Evolutionary conservation across 2,888 invertebrate species (phyloP).

Genomic region (Ceramica pisi): DNA sequence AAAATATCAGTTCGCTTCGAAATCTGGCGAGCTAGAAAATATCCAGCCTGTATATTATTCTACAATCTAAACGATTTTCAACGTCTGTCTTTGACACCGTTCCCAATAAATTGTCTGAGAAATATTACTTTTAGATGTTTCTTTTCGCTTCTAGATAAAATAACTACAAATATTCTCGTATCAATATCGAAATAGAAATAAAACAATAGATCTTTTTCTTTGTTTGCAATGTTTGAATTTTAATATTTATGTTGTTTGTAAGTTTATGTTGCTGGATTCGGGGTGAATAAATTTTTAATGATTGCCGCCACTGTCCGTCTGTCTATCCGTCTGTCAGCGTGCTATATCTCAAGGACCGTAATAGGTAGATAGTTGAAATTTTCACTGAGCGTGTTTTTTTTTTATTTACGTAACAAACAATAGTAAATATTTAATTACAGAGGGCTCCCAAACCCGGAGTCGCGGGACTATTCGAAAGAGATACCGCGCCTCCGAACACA

Average conservation of each 20-base stretch:
- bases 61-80: slow-evolving; percentile 50
- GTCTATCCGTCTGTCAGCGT: too few species aligned
- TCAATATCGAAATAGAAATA: slow-evolving; percentile 32
- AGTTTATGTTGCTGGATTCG: too few species aligned
- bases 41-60: slow-evolving; percentile 38
- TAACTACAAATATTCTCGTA: slow-evolving; percentile 36
- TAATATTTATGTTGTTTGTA: slow-evolving; percentile 3
- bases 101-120: slow-evolving; percentile 59
- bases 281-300: background rate
- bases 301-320: background rate
- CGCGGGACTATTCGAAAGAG: too few species aligned
- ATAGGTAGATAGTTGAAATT: too few species aligned
- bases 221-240: slow-evolving; percentile 8
- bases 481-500: too few species aligned
- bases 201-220: slow-evolving; percentile 11
- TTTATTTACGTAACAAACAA: too few species aligned
- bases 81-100: slow-evolving; percentile 50
- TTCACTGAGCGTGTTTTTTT: too few species aligned
- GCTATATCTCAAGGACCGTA: too few species aligned
- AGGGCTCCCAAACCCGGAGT: too few species aligned
- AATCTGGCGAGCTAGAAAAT: background rate
- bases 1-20: background rate
- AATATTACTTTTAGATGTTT: slow-evolving; percentile 58
- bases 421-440: too few species aligned
- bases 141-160: slow-evolving; percentile 32